These are phyloP conservation scores for Orussus abietinus DNA, from an alignment of 1,140 invertebrate species.

Conservation along the genomic window DNA sequence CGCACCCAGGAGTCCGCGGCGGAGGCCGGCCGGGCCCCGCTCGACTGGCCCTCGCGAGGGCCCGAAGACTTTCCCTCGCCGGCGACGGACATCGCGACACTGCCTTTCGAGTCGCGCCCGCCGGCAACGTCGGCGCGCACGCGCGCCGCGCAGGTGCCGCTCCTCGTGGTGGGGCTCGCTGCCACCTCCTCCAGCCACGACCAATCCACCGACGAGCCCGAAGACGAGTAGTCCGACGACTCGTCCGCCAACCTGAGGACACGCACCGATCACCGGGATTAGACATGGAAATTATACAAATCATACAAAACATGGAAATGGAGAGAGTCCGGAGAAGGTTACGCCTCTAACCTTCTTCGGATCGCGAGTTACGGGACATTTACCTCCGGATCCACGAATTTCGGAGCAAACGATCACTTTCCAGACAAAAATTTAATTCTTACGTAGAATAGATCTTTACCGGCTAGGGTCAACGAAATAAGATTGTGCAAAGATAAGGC, in stretches of 20 bases:
- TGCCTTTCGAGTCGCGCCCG: constrained; percentile 22
- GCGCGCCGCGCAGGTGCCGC: constrained; percentile 8
- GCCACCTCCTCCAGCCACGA: constrained; percentile 49
- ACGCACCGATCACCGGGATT: too few relatives aligned
- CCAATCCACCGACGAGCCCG: constrained; percentile 51
- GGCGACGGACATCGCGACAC: constrained; percentile 51
- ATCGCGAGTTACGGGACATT: too few relatives aligned
- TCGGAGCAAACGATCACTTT: too few relatives aligned
- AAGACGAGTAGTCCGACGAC: constrained; percentile 25
- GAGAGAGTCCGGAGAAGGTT: too few relatives aligned
- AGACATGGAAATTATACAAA: too few relatives aligned
- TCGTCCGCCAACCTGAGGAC: constrained; percentile 10
- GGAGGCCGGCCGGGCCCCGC: constrained; percentile 8
- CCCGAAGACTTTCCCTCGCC: constrained; percentile 39
- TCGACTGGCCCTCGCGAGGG: constrained; percentile 13
- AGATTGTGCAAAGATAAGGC: too few relatives aligned
- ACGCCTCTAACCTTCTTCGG: constrained; percentile 16
- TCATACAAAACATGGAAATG: too few relatives aligned
- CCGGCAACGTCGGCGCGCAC: constrained; percentile 17
- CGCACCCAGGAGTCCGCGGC: constrained; percentile 41
- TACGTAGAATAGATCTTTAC: too few relatives aligned
- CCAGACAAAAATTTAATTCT: too few relatives aligned
- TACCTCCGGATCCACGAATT: too few relatives aligned
- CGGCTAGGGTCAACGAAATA: too few relatives aligned
- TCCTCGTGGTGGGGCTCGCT: constrained; percentile 25